Evolutionary conservation across 1,140 invertebrate species (phyloP), one percentile per base, ranked within the genome.

Genomic region (Maconellicoccus hirsutus): DNA sequence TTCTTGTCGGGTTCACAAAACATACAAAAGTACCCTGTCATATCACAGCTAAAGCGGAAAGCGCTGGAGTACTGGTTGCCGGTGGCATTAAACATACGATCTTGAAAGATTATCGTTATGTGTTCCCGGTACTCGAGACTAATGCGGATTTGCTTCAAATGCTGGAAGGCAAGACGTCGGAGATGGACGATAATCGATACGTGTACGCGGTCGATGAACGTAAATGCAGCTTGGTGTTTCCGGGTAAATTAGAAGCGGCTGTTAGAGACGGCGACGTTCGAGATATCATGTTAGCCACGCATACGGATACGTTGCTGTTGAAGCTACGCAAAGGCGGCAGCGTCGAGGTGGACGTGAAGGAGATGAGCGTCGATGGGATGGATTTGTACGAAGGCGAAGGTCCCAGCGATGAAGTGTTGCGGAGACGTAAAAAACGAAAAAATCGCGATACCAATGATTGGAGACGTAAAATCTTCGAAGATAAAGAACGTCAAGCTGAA

Each of bases 131-230:
- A 10, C 76, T 90, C 16, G 86, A 89, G 73, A 83, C 84, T 23
- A 83, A 85, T 19, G 82, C 82, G 4, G 86, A 87, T 61, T 76
- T 89, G 4, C 77, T 84, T 25, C 83, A 86, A 63, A 78, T 90
- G 70, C 77, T 91, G 25, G 79, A 83, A 21, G 80, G 81, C 0
- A 88, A 89, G 76, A 2, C 42, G 3, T 79, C 84, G 59, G 74
- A 76, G 1, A 81, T 81, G 0, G 80, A 81, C 1, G 81, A 82
- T 1, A 81, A 81, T 16, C 82, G 83, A 66, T 91, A 87, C 76
- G 88, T 90, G n/a, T 91, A 91, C 76, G 85, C 85, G 0, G 85
- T 91, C 6, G 81, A 86, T 72, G 88, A 91, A 75, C 84, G 85
- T 75, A 83, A 84, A 76, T 89, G 86, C 75, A 87, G 86, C 76